Evolutionary conservation across 2,797 vertebrate genomes (phyloP), one percentile per base, ranked within the genome.

Genomic region (Heteromormyrus szaboi): DNA sequence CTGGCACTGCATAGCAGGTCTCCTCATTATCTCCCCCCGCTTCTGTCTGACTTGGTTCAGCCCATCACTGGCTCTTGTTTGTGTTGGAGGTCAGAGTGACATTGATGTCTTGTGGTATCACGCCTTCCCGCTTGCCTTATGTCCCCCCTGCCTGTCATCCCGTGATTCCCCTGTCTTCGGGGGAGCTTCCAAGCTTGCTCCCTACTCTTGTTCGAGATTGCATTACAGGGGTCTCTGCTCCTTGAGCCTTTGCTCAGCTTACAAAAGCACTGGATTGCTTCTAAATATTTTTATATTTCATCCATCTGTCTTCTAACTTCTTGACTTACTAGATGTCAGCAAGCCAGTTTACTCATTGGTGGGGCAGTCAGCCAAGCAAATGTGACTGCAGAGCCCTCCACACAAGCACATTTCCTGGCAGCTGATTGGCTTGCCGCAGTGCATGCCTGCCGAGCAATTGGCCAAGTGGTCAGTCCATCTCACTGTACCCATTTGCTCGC

Each of bases 381-480:
- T 89, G 48, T 76, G 84, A 91, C 86, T 83, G 89, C 56, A 76
- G 25, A 81, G 62, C 46, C 46, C 87, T 56, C 59, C 9, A n/a
- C 29, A 81, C 68, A 9, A 62, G 56, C 87, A 59, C 41, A 48
- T 76, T 88, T 84, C 81, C 14, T 37, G 7, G 8, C 14, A 9
- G 46, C 22, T 81, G 54, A 87, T 87, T 87, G 54, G 56, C 19
- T 44, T 56, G 25, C 14, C 51, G 5, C 51, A 86, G 48, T n/a
- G 29, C 6, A 5, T 85, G 14, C 22, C 22, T 79, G 41, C 46
- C 0, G 0, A 6, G 37, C 14, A 62, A 17, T 68, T 68, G 37
- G 53, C 50, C 41, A 22, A 46, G 59, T 62, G 62, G 83, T 46
- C 6, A 56, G 65, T 87, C 8, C 54, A 46, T 48, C 2, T 59